Evolutionary conservation across 1,140 invertebrate species (phyloP).

Genomic region (Apis mellifera): DNA sequence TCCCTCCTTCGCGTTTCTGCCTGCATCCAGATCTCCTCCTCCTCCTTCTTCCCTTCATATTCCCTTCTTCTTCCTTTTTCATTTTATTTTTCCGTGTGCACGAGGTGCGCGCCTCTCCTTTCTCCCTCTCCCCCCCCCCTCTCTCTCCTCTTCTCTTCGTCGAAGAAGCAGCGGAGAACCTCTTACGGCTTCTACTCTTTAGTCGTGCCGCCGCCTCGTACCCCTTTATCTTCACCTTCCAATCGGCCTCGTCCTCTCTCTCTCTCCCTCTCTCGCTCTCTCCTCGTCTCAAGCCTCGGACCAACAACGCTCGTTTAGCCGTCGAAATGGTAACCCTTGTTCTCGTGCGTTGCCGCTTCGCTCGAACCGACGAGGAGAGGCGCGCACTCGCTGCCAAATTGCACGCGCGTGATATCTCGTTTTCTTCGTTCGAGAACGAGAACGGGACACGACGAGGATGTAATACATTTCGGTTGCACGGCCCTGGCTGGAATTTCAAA

Average conservation of each 20-base stretch:
- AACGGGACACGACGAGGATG: neutral
- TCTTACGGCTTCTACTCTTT: slow-evolving; percentile 71
- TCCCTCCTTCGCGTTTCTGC: slow-evolving; percentile 35
- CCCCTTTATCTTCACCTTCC: slow-evolving; percentile 71
- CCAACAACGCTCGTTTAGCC: too few relatives aligned
- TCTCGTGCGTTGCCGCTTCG: neutral
- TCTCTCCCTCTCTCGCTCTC: slow-evolving; percentile 11
- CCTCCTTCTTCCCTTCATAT: slow-evolving; percentile 22
- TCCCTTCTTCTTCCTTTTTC: slow-evolving; percentile 22
- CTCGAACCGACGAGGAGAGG: too few relatives aligned
- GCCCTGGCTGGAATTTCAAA: neutral
- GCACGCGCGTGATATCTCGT: too few relatives aligned
- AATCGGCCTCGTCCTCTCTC: slow-evolving; percentile 60
- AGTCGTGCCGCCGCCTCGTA: slow-evolving; percentile 69
- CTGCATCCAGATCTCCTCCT: slow-evolving; percentile 33
- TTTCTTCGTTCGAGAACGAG: too few relatives aligned
- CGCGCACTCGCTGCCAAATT: too few relatives aligned
- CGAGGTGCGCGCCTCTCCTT: slow-evolving; percentile 47
- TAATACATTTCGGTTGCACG: neutral
- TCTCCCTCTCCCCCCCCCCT: slow-evolving; percentile 54
- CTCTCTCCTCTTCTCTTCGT: slow-evolving; percentile 47
- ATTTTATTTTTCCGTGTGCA: slow-evolving; percentile 61
- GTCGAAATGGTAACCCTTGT: neutral
- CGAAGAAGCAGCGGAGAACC: slow-evolving; percentile 57
- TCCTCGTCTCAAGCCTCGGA: neutral